Percentiles rank a stretch among this genome's conserved stretches.
Evolutionary conservation across 2,113 vertebrate species (phyloP).

Genomic region (Engraulis encrasicolus): DNA sequence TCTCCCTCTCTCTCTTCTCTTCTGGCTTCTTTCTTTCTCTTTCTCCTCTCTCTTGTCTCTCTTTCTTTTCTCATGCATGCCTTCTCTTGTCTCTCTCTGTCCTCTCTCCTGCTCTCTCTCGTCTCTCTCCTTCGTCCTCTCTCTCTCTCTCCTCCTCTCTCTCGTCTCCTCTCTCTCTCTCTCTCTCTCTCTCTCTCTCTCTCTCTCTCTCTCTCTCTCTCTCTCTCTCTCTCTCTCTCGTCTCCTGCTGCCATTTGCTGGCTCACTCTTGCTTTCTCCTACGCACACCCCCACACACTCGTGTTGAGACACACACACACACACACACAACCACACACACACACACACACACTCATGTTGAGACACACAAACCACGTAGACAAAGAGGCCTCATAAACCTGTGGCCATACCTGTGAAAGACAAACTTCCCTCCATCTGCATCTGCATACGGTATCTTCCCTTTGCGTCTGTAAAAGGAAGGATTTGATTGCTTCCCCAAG

Average conservation of each 20-base stretch:
- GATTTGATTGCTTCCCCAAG: conserved; percentile 31
- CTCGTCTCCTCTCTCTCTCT: too few relatives aligned
- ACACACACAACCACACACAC: conserved; percentile 21
- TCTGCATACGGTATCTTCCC: too few relatives aligned
- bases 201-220: conserved; percentile 47
- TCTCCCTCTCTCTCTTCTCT: too few relatives aligned
- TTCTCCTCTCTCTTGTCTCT: too few relatives aligned
- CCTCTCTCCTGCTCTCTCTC: too few relatives aligned
- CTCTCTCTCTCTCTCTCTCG: background rate
- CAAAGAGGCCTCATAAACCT: conserved; percentile 39
- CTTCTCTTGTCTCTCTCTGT: too few relatives aligned
- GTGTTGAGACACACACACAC: background rate
- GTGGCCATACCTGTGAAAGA: conserved; percentile 53
- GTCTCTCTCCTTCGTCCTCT: background rate
- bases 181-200: background rate
- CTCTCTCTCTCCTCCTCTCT: too few relatives aligned
- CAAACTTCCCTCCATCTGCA: conserved; percentile 34
- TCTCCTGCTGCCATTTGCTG: conserved; percentile 20
- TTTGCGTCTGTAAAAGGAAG: conserved; percentile 35
- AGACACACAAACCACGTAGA: too few relatives aligned
- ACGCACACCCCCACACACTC: conserved; percentile 29
- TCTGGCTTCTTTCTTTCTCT: too few relatives aligned
- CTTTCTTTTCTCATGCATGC: too few relatives aligned
- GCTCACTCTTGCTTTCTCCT: conserved; percentile 35
- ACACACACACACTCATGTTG: conserved; percentile 34